A percentile compares a stretch with the other conserved stretches of the same genome.
These are phyloP conservation scores for Sphaeramia orbicularis DNA, from an alignment of 2,797 vertebrate species.

Conservation along the genomic window DNA sequence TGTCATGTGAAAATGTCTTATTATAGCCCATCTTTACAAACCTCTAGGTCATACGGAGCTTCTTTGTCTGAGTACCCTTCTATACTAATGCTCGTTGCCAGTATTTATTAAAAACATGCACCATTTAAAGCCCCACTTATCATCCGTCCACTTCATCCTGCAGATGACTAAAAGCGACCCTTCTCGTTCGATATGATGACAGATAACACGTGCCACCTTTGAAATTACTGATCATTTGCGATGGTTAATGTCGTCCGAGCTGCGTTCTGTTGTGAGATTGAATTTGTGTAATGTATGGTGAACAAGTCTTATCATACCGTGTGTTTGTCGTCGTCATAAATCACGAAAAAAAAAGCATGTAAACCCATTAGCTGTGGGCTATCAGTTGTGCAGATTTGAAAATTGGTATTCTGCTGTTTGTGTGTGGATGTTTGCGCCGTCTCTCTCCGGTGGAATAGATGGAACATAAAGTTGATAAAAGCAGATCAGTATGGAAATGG, in stretches of 20 bases:
- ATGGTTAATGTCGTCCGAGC: slow-evolving; percentile 30
- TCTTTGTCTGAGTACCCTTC: too few relatives aligned
- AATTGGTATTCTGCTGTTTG: slow-evolving; percentile 3
- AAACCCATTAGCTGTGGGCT: slow-evolving; percentile 52
- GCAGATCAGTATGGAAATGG: slow-evolving; percentile 61
- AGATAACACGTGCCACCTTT: slow-evolving; percentile 23
- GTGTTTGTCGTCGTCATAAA: slow-evolving; percentile 40
- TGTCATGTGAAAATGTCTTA: too few relatives aligned
- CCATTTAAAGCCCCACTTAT: neutral
- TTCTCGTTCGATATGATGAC: slow-evolving; percentile 13
- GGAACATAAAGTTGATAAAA: slow-evolving; percentile 53
- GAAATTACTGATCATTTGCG: slow-evolving; percentile 42
- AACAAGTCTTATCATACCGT: slow-evolving; percentile 31
- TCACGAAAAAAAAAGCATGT: slow-evolving; percentile 41
- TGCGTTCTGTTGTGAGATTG: slow-evolving; percentile 29
- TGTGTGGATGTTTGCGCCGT: slow-evolving; percentile 11
- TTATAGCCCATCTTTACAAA: too few relatives aligned
- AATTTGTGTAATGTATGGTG: slow-evolving; percentile 43
- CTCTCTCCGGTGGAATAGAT: slow-evolving; percentile 20
- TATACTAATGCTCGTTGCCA: neutral
- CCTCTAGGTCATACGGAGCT: too few relatives aligned
- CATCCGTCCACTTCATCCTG: slow-evolving; percentile 17
- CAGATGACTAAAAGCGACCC: slow-evolving; percentile 8
- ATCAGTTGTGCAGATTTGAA: slow-evolving; percentile 44
- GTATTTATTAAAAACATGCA: neutral